Conservation (phyloP, 2,113 vertebrate genomes). For the Empidonax traillii region DNA sequence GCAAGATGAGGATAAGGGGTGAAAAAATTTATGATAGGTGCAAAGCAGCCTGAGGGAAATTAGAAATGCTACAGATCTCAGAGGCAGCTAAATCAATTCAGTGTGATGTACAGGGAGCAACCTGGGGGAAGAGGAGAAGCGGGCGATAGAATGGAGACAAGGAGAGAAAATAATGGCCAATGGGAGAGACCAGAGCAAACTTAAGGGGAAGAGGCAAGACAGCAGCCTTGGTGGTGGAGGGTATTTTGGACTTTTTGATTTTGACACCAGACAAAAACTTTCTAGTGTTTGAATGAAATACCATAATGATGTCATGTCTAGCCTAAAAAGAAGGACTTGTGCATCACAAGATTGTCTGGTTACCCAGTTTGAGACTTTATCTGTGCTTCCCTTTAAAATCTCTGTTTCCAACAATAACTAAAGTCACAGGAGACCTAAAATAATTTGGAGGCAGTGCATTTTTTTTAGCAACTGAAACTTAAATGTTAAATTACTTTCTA, state of each 20-base stretch:
- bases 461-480: constrained; percentile 64
- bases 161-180: neutral
- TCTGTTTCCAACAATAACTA: neutral
- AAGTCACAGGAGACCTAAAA: constrained; percentile 32
- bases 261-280: neutral
- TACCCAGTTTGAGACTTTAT: constrained; percentile 9
- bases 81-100: constrained; percentile 62
- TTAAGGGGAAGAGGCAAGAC: neutral
- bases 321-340: neutral
- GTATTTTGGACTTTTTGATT: neutral
- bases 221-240: neutral
- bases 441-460: constrained; percentile 47
- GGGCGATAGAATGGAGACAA: neutral
- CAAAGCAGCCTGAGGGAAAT: constrained; percentile 56
- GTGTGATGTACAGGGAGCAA: constrained; percentile 12
- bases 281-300: neutral
- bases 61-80: constrained; percentile 64
- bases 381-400: constrained; percentile 34
- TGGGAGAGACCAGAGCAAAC: neutral
- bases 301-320: neutral
- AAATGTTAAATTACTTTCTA: constrained; percentile 73
- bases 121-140: neutral
- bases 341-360: constrained; percentile 3
- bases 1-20: constrained; percentile 56
- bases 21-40: constrained; percentile 68